Base-by-base conservation (phyloP, 2,113 vertebrate species). In the Chaetodon trifascialis region DNA sequence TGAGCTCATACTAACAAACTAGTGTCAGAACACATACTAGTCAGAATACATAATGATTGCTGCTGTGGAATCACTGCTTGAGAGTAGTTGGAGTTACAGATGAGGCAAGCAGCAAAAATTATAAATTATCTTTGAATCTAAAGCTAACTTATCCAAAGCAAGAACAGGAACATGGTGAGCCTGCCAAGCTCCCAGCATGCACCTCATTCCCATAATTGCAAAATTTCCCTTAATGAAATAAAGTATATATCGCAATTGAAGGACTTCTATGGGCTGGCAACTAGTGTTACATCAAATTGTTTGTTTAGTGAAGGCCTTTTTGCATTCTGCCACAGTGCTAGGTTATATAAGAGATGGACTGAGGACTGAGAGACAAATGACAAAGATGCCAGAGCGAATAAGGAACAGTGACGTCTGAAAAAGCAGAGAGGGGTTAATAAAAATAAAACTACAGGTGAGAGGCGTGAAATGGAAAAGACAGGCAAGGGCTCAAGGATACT, bases 91-190 rank as follows among this genome's bases (percentile, higher is more conserved):
- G 16, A 63, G 16, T 59, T 42, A 44, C n/a, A 54, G 51, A 2
- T 60, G 55, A 76, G 11, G 21, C 36, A 54, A 67, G 69, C 44
- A 76, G 42, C 23, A 60, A 75, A 68, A 69, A 74, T 60, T 6
- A 76, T 60, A 15, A 82, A 86, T 59, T 36, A 62, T 44, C 58
- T 67, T 69, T 71, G 54, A 75, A 71, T 78, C 64, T 14, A 63
- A 42, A 76, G 19, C 23, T 51, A 51, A 51, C 19, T 51, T 51
- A 5, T 52, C 52, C 52, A 11, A 30, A 14, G 56, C 25, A 52
- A 54, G 68, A 59, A 42, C 21, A 73, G 51, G 78, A 79, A 66
- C n/a, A 80, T 0, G 25, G 10, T 16, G 79, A 84, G 75, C 52
- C 66, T 74, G 81, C 82, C 64, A 85, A 76, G 38, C 64, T 73